Base-by-base conservation (phyloP, 1,140 invertebrate species). In the Pseudomyrmex cubaensis region DNA sequence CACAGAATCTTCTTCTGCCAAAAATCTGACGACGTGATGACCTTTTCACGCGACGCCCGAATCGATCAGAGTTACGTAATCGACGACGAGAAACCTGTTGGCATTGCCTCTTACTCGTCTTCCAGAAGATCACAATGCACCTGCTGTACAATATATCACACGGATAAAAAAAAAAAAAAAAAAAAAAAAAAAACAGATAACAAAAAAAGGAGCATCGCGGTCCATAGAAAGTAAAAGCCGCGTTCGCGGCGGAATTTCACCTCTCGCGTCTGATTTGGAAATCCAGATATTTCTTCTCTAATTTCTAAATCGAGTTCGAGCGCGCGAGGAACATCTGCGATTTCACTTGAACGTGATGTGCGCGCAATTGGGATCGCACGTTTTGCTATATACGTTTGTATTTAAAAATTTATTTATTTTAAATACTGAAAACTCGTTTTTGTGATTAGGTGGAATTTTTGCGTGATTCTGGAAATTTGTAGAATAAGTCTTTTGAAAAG, bases 21-120 rank as follows among this genome's bases (percentile, higher is more conserved):
- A 93, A 93, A 93, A 73, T 89, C 35, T 86, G 64, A 82, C 86
- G 35, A 35, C 35, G 35, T 35, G 35, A 88, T 92, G 90, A 93
- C 92, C 92, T 93, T 93, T 93, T 77, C 52, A 2, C 25, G 87
- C 83, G 67, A 76, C 77, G 84, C 63, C 80, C 87, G 90, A 90
- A 91, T 90, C 84, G 86, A 90, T 89, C 59, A 73, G 83, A 69
- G 83, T 93, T 93, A 85, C 90, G 90, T 90, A 93, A 93, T 88
- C 48, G 35, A 35, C 57, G 1, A 2, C 1, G 54, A 67, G 48
- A 52, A 80, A 80, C 57, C 64, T 1, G 56, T 80, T 84, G 64
- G 35, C 64, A 78, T 66, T 76, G 80, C 62, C 35, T 64, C n/a
- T 17, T 8, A 20, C 35, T 12, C 7, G 20, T 77, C 54, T 22